phyloP scores from a whole-genome alignment of 2,113 vertebrate species.

The Holacanthus passer region DNA sequence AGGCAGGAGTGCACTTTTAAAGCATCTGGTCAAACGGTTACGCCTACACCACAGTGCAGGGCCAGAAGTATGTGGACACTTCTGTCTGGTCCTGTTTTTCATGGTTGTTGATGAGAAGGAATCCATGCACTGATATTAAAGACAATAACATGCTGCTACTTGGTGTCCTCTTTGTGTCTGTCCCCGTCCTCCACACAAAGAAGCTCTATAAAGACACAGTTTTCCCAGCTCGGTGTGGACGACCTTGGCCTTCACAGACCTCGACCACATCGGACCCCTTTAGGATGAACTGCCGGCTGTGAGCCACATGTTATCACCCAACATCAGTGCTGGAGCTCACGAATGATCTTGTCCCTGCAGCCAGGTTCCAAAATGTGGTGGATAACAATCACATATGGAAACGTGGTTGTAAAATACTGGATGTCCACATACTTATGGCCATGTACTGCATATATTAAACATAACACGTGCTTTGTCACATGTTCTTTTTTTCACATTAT shows the following conservation, averaged over 20 bases:
- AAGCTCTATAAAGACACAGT: not conserved
- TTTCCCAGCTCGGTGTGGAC: not conserved
- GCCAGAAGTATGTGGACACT: not conserved
- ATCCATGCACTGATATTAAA: not conserved
- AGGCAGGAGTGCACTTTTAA: not conserved
- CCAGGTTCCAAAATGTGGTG: not conserved
- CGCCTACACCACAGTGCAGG: too few relatives aligned
- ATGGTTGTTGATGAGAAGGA: not conserved
- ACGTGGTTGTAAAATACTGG: not conserved
- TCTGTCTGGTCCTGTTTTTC: not conserved
- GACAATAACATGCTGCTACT: too few relatives aligned
- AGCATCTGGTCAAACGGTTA: not conserved
- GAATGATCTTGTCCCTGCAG: not conserved
- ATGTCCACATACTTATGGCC: not conserved
- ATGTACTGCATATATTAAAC: too few relatives aligned
- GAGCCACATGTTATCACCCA: not conserved
- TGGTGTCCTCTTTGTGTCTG: too few relatives aligned
- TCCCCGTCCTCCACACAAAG: too few relatives aligned
- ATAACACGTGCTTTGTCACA: not conserved
- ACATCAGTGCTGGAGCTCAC: not conserved
- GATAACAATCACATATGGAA: not conserved
- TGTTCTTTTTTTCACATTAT: not conserved
- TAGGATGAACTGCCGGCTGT: not conserved
- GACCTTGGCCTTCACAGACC: not conserved
- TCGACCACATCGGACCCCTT: not conserved